Conservation (phyloP, 2,888 invertebrate genomes). For the Agriopis aurantiaria region DNA sequence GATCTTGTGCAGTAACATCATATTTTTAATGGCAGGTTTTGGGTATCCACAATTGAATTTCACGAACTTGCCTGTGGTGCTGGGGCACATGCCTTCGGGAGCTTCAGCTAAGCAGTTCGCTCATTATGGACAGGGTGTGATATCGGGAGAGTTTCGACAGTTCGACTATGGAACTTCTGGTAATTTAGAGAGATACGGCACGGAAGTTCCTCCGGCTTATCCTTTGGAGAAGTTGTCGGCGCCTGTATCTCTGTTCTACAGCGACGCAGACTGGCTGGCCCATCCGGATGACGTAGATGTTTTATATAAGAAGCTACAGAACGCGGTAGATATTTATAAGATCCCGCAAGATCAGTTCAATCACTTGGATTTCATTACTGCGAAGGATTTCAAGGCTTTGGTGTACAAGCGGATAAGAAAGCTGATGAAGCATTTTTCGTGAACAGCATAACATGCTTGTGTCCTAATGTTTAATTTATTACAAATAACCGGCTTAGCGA, state of each 20-base stretch:
- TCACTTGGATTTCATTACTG: slow-evolving; percentile 72
- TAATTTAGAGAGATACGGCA: slow-evolving; percentile 65
- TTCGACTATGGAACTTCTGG: slow-evolving; percentile 66
- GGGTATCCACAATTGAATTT: slow-evolving; percentile 86
- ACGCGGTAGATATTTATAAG: slow-evolving; percentile 83
- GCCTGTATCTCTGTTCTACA: slow-evolving; percentile 72
- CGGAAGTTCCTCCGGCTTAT: slow-evolving; percentile 63
- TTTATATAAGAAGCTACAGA: slow-evolving; percentile 81
- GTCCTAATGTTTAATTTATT: too few species aligned
- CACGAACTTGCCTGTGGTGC: slow-evolving; percentile 84
- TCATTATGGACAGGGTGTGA: slow-evolving; percentile 83
- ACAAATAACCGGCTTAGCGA: too few species aligned
- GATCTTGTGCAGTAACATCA: slow-evolving; percentile 85
- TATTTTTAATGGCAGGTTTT: slow-evolving; percentile 87
- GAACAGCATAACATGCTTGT: not conserved
- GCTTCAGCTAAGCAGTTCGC: slow-evolving; percentile 81
- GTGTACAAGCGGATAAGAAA: slow-evolving; percentile 57
- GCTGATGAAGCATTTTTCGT: slow-evolving; percentile 48
- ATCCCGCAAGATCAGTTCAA: slow-evolving; percentile 82
- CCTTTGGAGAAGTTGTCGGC: slow-evolving; percentile 58
- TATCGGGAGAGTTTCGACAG: slow-evolving; percentile 63
- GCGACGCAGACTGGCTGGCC: slow-evolving; percentile 88
- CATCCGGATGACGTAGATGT: slow-evolving; percentile 84
- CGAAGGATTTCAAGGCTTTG: slow-evolving; percentile 65
- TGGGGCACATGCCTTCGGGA: slow-evolving; percentile 84